Evolutionary conservation across 2,888 invertebrate genomes (phyloP), one percentile per base, ranked within the genome.

Genomic region (Atethmia centrago): DNA sequence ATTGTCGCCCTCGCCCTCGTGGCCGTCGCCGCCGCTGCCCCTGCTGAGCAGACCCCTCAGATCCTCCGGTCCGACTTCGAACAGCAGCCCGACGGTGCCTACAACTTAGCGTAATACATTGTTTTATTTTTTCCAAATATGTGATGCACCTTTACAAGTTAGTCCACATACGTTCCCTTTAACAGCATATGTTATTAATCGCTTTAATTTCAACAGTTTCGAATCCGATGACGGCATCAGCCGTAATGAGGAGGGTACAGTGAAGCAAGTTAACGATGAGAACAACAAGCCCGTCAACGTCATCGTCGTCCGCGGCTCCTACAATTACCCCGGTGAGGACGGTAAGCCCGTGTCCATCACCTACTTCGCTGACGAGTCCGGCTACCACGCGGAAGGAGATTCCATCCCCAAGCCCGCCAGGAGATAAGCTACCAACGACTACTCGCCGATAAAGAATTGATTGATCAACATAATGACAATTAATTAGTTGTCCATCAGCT

Each of bases 301-400:
- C 14, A 94, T 97, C 85, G 95, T 96, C 0, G 96, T 97, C 40
- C 97, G 97, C 78, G 97, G 97, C n/a, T 92, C 94, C 3, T 97
- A 95, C 93, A 92, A 95, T 0, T 97, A 97, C 93, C 92, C 93
- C 5, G 94, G 96, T 73, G 91, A 94, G 0, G 97, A 97, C 2
- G 97, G 97, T 79, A 95, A 95, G 19, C 91, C 92, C 5, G 96
- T 97, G 82, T 88, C 90, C 45, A 81, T 97, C 83, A 95, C 89
- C 66, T 97, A 97, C 93, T 90, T 88, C 76, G 97, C 97, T 65
- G 97, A 97, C 84, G 97, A 97, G 91, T 96, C 92, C 82, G 97
- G 97, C 78, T 98, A 94, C 96, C 97, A 96, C 80, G 96, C 97
- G 2, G 96, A 96, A 63, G 97, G 97, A 61, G 95, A 95, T 0